These are phyloP conservation scores for Caenorhabditis uteleia DNA, from an alignment of 2,888 invertebrate genomes.

Conservation along the genomic window DNA sequence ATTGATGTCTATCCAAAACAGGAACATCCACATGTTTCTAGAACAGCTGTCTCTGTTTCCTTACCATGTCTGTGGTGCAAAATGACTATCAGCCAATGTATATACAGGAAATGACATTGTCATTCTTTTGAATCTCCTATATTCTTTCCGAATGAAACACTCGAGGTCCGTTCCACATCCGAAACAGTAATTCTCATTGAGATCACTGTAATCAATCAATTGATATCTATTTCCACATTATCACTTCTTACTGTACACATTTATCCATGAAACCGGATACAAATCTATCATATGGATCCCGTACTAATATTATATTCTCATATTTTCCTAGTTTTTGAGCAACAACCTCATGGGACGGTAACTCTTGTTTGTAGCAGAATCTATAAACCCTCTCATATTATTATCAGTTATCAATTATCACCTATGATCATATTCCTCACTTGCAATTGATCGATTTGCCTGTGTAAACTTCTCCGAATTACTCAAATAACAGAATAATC, in stretches of 20 bases:
- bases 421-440: slow-evolving; percentile 9
- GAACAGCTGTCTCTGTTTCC: no score
- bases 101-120: slow-evolving; percentile 6
- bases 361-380: slow-evolving; percentile 14
- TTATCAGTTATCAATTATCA: no score
- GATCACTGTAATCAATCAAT: slow-evolving; percentile 2
- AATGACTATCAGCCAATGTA: slow-evolving; percentile 1
- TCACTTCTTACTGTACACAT: slow-evolving; percentile 10
- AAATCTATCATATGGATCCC: slow-evolving; percentile 25
- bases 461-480: slow-evolving; percentile 9
- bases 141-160: slow-evolving; percentile 6
- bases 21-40: no score
- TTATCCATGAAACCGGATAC: slow-evolving; percentile 28
- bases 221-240: neutral
- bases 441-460: slow-evolving; percentile 12
- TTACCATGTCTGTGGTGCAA: no score
- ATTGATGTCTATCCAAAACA: no score
- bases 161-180: slow-evolving; percentile 3
- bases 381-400: neutral
- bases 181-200: slow-evolving; percentile 4
- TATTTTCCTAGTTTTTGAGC: slow-evolving; percentile 2
- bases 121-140: slow-evolving; percentile 3
- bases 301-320: slow-evolving; percentile 12
- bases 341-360: slow-evolving; percentile 12
- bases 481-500: slow-evolving; percentile 15